Conservation (phyloP, 2,113 vertebrate species). For the Amblyopsis rosae region DNA sequence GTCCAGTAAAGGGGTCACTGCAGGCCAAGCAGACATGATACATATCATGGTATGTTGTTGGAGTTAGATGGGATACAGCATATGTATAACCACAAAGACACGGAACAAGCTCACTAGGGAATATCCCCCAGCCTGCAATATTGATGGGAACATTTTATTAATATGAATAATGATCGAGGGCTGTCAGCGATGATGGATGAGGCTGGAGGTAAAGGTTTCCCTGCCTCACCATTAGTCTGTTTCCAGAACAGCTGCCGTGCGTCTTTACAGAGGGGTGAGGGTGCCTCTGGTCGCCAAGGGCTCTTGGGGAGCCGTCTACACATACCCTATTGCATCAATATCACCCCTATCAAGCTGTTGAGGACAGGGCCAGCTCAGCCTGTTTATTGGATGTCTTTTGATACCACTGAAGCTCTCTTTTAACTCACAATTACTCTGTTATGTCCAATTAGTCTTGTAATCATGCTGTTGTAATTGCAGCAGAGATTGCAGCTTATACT, state of each 20-base stretch:
- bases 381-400: conserved; percentile 54
- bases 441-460: conserved; percentile 73
- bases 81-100: not conserved
- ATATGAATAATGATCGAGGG: conserved; percentile 61
- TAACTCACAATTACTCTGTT: conserved; percentile 64
- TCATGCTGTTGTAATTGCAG: conserved; percentile 61
- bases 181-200: conserved; percentile 72
- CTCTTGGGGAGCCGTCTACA: conserved; percentile 13
- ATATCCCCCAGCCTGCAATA: conserved; percentile 22
- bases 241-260: conserved; percentile 61
- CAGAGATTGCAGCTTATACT: conserved; percentile 58
- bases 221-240: conserved; percentile 49
- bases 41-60: not conserved
- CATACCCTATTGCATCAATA: conserved; percentile 6
- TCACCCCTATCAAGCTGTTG: conserved; percentile 35
- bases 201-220: conserved; percentile 34
- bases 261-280: conserved; percentile 22
- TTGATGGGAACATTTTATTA: conserved; percentile 49
- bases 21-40: not conserved
- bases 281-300: conserved; percentile 8
- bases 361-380: conserved; percentile 42
- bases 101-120: conserved; percentile 24
- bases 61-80: conserved; percentile 31
- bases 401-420: conserved; percentile 49
- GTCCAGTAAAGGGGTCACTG: not conserved